Conservation (phyloP, 2,888 invertebrate species). For the Chrysolina haemoptera region DNA sequence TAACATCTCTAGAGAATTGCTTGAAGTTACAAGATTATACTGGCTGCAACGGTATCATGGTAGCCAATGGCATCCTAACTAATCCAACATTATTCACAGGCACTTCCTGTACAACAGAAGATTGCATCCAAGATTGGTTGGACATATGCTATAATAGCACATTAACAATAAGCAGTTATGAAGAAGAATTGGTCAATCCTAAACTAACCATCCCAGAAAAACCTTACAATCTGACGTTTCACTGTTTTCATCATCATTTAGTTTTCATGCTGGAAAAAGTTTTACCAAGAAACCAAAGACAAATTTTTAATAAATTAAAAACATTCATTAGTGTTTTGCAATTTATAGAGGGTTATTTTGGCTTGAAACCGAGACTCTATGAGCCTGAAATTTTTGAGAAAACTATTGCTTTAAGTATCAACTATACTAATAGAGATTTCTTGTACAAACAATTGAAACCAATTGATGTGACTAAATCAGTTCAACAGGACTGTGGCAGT, state of each 20-base stretch:
- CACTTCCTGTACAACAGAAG: slow-evolving; percentile 77
- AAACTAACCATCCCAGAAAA: slow-evolving; percentile 67
- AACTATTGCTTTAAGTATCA: slow-evolving; percentile 52
- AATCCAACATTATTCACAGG: slow-evolving; percentile 94
- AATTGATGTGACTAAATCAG: slow-evolving; percentile 29
- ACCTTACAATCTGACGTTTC: slow-evolving; percentile 79
- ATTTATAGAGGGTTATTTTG: slow-evolving; percentile 77
- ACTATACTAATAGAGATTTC: slow-evolving; percentile 57
- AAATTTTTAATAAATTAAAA: slow-evolving; percentile 84
- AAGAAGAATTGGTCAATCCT: slow-evolving; percentile 38
- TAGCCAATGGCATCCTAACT: slow-evolving; percentile 89
- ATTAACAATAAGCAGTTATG: slow-evolving; percentile 58
- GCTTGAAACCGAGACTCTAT: slow-evolving; percentile 68
- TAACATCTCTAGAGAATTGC: slow-evolving; percentile 83
- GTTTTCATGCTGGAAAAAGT: slow-evolving; percentile 95
- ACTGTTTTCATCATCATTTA: slow-evolving; percentile 95
- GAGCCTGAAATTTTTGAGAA: slow-evolving; percentile 57
- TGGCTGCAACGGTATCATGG: slow-evolving; percentile 90
- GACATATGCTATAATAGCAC: slow-evolving; percentile 75
- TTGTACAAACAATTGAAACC: slow-evolving; percentile 58
- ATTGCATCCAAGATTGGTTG: slow-evolving; percentile 89
- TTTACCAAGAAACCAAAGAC: slow-evolving; percentile 80
- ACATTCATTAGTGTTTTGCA: slow-evolving; percentile 79
- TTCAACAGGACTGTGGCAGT: slow-evolving; percentile 40
- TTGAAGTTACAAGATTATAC: slow-evolving; percentile 77